Evolutionary conservation across 2,797 vertebrate species (phyloP).

Genomic region (Hylomyscus alleni): DNA sequence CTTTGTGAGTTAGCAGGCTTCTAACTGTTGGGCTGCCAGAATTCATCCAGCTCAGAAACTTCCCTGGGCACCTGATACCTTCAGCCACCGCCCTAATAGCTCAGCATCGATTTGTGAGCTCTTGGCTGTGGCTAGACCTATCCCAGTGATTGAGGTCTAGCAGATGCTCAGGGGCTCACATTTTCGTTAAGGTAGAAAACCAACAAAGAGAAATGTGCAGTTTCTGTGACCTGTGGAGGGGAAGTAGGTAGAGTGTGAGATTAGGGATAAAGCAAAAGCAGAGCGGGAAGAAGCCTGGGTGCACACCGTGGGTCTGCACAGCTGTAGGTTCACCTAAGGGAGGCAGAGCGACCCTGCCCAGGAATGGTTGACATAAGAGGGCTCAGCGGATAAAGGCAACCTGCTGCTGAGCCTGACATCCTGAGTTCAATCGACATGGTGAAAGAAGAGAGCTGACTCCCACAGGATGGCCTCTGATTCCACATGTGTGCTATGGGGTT

Average conservation of each 20-base stretch:
- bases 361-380: too few relatives aligned
- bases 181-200: not conserved
- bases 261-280: not conserved
- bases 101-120: not conserved
- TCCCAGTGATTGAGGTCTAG: not conserved
- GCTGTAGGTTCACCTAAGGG: not conserved
- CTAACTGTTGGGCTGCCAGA: not conserved
- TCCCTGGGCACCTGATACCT: not conserved
- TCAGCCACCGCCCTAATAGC: not conserved
- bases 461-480: not conserved
- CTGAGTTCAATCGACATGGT: not conserved
- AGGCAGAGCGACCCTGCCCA: not conserved
- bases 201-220: not conserved
- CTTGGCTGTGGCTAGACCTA: not conserved
- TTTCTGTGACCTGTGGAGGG: not conserved
- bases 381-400: not conserved
- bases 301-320: not conserved
- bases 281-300: not conserved
- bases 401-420: not conserved
- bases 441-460: not conserved
- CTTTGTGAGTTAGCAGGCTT: conserved; percentile 9
- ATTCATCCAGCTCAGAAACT: not conserved
- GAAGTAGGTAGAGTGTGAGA: not conserved
- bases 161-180: not conserved
- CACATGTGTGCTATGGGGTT: not conserved